These are phyloP conservation scores for Lymantria dispar DNA, from an alignment of 2,888 invertebrate species.

Conservation along the genomic window DNA sequence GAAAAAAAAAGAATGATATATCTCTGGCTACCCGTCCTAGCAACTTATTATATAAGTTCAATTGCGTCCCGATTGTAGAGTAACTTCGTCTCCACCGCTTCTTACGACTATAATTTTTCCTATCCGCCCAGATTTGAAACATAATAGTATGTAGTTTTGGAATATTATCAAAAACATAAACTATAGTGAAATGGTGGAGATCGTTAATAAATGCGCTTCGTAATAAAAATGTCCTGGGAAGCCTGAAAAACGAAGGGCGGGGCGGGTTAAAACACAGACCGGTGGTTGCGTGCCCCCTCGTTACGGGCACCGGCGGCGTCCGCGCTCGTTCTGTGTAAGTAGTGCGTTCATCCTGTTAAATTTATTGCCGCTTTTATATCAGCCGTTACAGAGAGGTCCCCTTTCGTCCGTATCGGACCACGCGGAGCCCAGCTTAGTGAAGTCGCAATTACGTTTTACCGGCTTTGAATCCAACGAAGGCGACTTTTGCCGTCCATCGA, in stretches of 20 bases:
- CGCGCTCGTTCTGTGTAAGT: constrained; percentile 76
- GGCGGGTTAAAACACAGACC: constrained; percentile 57
- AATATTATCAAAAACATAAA: constrained; percentile 8
- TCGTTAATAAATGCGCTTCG: constrained; percentile 43
- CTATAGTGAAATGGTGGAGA: constrained; percentile 10
- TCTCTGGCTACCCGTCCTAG: too few relatives aligned
- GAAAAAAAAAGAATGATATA: too few relatives aligned
- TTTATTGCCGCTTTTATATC: constrained; percentile 82
- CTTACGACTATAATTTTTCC: too few relatives aligned
- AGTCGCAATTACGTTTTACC: constrained; percentile 82
- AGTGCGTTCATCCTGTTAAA: constrained; percentile 82
- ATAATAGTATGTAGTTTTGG: neutral
- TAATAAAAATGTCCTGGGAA: constrained; percentile 44
- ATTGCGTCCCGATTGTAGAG: too few relatives aligned
- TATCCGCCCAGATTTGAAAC: too few relatives aligned
- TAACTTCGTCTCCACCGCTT: too few relatives aligned
- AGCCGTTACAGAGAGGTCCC: constrained; percentile 78
- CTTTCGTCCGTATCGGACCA: constrained; percentile 77
- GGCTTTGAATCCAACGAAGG: constrained; percentile 75
- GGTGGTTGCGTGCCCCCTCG: constrained; percentile 68
- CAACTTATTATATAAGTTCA: too few relatives aligned
- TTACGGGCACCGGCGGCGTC: constrained; percentile 65
- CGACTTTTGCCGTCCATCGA: constrained; percentile 81
- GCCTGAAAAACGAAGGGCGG: constrained; percentile 43
- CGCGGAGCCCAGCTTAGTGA: constrained; percentile 78